Base-by-base conservation (phyloP, 2,888 invertebrate species). In the Patella pellucida region DNA sequence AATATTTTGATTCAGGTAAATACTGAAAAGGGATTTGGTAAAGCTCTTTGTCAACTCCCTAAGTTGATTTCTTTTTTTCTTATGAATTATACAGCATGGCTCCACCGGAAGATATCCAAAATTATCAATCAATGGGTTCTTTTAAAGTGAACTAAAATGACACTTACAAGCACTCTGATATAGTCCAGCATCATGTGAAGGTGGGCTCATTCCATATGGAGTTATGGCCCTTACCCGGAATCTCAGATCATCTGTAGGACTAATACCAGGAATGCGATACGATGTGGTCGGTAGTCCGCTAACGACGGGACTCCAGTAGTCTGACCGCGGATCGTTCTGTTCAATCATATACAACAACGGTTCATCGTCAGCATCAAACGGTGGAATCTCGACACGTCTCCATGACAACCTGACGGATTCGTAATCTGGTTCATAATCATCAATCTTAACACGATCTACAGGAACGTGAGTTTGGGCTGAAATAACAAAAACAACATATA, bases 201-300 rank as follows among this genome's bases (percentile, higher is more conserved):
- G 98, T 89, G 98, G 98, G 91, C 97, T 97, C 81, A 98, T 94
- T 72, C 99, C 99, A 90, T 96, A 97, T 90, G 96, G 96, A 92
- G 98, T 99, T 90, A 98, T 97, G 9, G 98, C 98, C 54, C 98
- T 94, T 54, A 99, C 95, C 78, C 99, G 94, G 93, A 98, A 97
- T 91, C 95, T 95, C 92, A 99, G 99, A 92, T 98, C 98, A 80
- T 96, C 94, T 9, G 84, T 81, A 50, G 87, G 83, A 12, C 82
- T 78, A 23, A 88, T 83, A 76, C 86, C 85, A 54, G 84, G 82
- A 15, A 89, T 82, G 27, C 85, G 79, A 80, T 86, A 88, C 19
- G 83, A 77, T 0, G 87, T 87, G 19, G 84, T 85, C 4, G 88
- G 87, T 5, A 90, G 68, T 7, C 89, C 90, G 52, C 85, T 84